Conservation (phyloP, 2,888 invertebrate genomes). For the Drosophila suboccidentalis region DNA sequence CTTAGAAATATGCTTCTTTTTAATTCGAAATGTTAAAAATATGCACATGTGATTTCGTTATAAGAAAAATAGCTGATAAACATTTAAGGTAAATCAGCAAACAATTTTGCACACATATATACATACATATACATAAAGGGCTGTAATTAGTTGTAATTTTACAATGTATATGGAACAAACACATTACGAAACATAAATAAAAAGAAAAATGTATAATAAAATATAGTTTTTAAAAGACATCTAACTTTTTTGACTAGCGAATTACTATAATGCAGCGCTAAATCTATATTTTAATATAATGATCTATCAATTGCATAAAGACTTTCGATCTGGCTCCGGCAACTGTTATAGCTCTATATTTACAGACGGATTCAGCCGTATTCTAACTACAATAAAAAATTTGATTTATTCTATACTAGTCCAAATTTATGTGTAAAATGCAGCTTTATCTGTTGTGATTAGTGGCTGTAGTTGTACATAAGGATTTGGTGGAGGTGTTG, state of each 20-base stretch:
- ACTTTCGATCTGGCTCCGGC: not conserved
- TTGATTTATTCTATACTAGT: not conserved
- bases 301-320: not conserved
- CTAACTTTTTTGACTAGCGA: constrained; percentile 3
- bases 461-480: constrained; percentile 2
- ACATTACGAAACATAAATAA: not conserved
- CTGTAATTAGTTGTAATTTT: constrained; percentile 41
- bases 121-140: constrained; percentile 4
- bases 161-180: constrained; percentile 3
- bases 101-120: not conserved
- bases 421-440: not conserved
- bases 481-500: not conserved
- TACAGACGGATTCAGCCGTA: constrained; percentile 1
- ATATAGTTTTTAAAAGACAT: not conserved
- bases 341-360: not conserved
- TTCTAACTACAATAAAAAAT: not conserved
- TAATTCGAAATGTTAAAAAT: not conserved
- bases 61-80: not conserved
- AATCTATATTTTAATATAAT: not conserved
- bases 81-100: not conserved
- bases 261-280: not conserved
- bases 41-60: not conserved
- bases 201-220: not conserved
- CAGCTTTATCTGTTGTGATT: not conserved
- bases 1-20: not conserved